Base-by-base conservation (phyloP, 2,888 invertebrate species). In the Apamea crenata region DNA sequence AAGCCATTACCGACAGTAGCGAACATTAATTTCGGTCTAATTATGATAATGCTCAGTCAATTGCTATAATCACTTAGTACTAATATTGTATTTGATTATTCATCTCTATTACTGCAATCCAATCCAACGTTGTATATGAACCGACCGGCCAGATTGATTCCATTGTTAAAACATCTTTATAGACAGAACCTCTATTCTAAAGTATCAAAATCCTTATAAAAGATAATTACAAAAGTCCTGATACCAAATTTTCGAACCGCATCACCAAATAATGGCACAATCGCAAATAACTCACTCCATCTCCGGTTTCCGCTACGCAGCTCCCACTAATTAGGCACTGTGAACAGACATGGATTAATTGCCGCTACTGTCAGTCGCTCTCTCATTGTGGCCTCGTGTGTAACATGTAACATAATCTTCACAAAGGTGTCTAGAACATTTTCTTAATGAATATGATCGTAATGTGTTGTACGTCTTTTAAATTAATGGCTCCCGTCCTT, bases 321-420 rank as follows among this genome's bases (percentile, higher is more conserved):
- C 93, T 91, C 92, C 90, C 93, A 93, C 95, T 96, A 96, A 96
- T 96, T 96, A 96, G 95, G 93, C 91, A 92, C 92, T 91, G 90
- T 91, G 93, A 93, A 91, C 93, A 95, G 96, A 96, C 96, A 94
- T 95, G 96, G 93, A 96, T 96, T 96, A 96, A 96, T 96, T 94
- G 94, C 94, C 91, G 89, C 90, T 91, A 85, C 91, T 93, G 93
- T 93, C 92, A 91, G 91, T 91, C 93, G 90, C 91, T 90, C 89
- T 91, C 91, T 91, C 91, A 90, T 90, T 91, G 91, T 91, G 89
- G 88, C 86, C 82, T 89, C 87, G 85, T 87, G 78, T 88, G 95
- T 94, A 95, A 95, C 92, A 77, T 88, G 95, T 94, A 95, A 95
- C 92, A 92, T 93, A 93, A 95, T 93, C 93, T 90, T 88, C 90